Evolutionary conservation across 1,140 invertebrate genomes (phyloP).

Genomic region (Anastatus disparis): DNA sequence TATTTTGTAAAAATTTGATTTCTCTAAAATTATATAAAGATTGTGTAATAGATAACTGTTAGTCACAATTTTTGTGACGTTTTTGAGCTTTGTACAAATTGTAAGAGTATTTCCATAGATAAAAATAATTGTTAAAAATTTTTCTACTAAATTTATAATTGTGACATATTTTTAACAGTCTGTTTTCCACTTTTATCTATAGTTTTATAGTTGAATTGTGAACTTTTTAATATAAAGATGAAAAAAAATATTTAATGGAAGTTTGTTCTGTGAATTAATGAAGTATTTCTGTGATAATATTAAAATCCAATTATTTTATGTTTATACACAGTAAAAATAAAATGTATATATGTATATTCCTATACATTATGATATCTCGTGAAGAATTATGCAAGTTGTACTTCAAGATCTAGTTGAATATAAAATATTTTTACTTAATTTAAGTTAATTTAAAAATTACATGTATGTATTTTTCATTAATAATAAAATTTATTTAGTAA

Average conservation of each 20-base stretch:
- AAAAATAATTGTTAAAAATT: not conserved
- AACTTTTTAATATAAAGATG: not conserved
- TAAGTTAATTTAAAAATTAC: constrained; percentile 2
- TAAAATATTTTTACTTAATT: constrained; percentile 22
- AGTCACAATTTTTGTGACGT: constrained; percentile 24
- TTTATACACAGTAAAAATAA: constrained; percentile 1
- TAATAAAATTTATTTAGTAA: constrained; percentile 39
- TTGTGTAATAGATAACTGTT: not conserved
- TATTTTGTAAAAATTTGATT: constrained; percentile 7
- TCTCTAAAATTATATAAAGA: not conserved
- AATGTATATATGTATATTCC: constrained; percentile 32
- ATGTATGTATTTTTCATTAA: constrained; percentile 28
- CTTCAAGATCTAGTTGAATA: constrained; percentile 39
- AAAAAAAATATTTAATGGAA: not conserved
- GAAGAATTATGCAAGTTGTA: constrained; percentile 34
- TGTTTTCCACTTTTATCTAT: not conserved
- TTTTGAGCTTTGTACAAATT: constrained; percentile 4
- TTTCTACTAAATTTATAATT: not conserved
- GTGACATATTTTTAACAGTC: not conserved
- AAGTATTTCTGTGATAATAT: constrained; percentile 7
- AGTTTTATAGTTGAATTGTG: not conserved
- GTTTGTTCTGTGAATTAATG: not conserved
- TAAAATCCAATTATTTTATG: not conserved
- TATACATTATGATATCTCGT: constrained; percentile 17
- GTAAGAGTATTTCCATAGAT: constrained; percentile 5